Conservation (phyloP, 2,113 vertebrate species). For the Coptodon bakossiorum region DNA sequence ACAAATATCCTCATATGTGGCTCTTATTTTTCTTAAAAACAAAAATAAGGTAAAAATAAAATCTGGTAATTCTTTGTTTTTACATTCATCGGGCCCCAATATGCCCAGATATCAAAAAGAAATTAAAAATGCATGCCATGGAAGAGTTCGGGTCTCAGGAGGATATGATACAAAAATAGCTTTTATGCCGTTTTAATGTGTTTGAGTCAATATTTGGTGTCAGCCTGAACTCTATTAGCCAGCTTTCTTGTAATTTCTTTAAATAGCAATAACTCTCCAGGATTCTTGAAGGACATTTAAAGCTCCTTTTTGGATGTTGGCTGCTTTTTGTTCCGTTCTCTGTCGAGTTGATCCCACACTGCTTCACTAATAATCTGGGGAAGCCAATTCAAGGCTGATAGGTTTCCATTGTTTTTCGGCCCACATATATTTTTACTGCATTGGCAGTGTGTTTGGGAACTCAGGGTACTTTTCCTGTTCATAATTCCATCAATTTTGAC, state of each 20-base stretch:
- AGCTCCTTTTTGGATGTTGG: not conserved
- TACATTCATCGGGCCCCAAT: too few relatives aligned
- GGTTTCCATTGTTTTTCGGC: not conserved
- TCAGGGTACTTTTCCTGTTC: not conserved
- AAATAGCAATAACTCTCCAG: not conserved
- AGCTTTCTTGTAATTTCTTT: fast-evolving
- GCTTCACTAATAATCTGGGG: not conserved
- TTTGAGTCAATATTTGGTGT: not conserved
- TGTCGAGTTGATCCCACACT: not conserved
- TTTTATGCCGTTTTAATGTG: not conserved
- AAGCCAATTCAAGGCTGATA: not conserved
- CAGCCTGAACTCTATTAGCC: not conserved
- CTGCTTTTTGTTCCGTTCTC: not conserved
- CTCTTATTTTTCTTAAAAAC: too few relatives aligned
- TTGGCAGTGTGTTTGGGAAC: not conserved
- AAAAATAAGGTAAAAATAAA: too few relatives aligned
- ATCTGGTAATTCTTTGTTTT: too few relatives aligned
- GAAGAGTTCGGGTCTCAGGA: too few relatives aligned
- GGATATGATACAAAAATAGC: not conserved
- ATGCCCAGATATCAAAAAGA: too few relatives aligned
- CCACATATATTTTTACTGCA: not conserved
- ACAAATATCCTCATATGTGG: too few relatives aligned
- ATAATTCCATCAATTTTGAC: not conserved
- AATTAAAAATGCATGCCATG: too few relatives aligned
- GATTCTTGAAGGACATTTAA: not conserved